phyloP scores from a whole-genome alignment of 2,113 vertebrate genomes.

The Gavia stellata region DNA sequence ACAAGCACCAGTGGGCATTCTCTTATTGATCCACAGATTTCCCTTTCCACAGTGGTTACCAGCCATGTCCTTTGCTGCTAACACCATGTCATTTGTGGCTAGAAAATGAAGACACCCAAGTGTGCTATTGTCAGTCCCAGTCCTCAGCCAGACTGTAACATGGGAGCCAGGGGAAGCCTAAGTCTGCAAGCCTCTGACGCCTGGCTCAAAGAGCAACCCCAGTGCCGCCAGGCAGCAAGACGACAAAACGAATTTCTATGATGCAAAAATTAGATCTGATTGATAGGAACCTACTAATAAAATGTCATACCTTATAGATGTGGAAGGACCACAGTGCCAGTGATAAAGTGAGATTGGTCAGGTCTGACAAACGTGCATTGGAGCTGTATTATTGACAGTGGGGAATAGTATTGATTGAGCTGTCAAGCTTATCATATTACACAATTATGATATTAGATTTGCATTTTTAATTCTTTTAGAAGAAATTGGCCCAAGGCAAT shows the following conservation, averaged over 20 bases:
- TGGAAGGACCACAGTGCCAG: slow-evolving; percentile 67
- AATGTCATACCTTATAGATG: slow-evolving; percentile 71
- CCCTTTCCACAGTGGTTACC: slow-evolving; percentile 35
- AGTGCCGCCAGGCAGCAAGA: slow-evolving; percentile 32
- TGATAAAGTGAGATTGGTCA: slow-evolving; percentile 83
- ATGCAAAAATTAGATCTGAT: slow-evolving; percentile 65
- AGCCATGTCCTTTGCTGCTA: background rate
- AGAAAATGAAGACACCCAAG: slow-evolving; percentile 49
- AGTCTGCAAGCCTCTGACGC: background rate
- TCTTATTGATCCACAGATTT: slow-evolving; percentile 46
- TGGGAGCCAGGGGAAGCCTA: background rate
- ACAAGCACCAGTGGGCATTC: slow-evolving; percentile 1
- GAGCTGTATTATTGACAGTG: slow-evolving; percentile 69
- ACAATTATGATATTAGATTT: slow-evolving; percentile 86
- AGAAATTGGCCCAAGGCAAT: slow-evolving; percentile 74
- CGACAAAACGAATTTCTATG: slow-evolving; percentile 50
- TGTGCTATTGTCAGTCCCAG: slow-evolving; percentile 33
- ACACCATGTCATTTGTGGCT: slow-evolving; percentile 41
- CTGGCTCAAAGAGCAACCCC: slow-evolving; percentile 4
- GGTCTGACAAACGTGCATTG: slow-evolving; percentile 70
- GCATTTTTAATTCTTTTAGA: slow-evolving; percentile 89
- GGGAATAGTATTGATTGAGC: slow-evolving; percentile 78
- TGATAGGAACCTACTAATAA: slow-evolving; percentile 68
- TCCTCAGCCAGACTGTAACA: background rate
- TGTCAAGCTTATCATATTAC: slow-evolving; percentile 83